phyloP scores from a whole-genome alignment of 2,888 invertebrate species.

The Monoplex corrugatus region DNA sequence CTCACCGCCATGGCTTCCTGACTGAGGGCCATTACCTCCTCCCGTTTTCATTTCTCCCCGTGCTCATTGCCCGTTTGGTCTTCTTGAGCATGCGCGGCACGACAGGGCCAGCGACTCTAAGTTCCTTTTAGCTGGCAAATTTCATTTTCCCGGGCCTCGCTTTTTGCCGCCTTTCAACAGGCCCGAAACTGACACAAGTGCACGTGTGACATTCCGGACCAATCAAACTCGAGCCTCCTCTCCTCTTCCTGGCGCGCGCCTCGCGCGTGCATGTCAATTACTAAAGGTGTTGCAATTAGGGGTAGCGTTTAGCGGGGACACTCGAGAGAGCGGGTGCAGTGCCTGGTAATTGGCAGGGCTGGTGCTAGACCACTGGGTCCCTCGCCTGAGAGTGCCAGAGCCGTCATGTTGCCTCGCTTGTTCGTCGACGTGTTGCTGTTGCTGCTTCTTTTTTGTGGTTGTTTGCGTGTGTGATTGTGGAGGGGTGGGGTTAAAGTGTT shows the following conservation, averaged over 20 bases:
- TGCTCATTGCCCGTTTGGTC: background rate
- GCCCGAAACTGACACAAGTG: background rate
- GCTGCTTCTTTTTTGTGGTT: too few species aligned
- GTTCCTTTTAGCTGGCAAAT: background rate
- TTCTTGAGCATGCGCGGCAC: background rate
- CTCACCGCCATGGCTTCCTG: too few species aligned
- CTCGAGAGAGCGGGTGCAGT: background rate
- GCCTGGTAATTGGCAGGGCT: background rate
- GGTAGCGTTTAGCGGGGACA: background rate
- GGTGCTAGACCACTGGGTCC: background rate
- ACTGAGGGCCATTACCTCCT: too few species aligned
- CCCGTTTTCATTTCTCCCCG: too few species aligned
- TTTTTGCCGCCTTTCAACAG: background rate
- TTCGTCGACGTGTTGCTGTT: too few species aligned
- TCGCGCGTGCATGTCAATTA: slow-evolving; percentile 28
- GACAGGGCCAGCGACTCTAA: background rate
- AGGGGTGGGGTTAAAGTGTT: too few species aligned
- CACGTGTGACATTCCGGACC: background rate
- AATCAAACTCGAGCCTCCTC: background rate
- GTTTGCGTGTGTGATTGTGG: too few species aligned
- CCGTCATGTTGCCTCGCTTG: too few species aligned
- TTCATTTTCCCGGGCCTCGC: background rate
- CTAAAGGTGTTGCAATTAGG: slow-evolving; percentile 32
- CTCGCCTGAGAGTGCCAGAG: too few species aligned
- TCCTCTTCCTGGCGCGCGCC: background rate